Evolutionary conservation across 2,888 invertebrate species (phyloP).

Genomic region (Morpho deidamia): DNA sequence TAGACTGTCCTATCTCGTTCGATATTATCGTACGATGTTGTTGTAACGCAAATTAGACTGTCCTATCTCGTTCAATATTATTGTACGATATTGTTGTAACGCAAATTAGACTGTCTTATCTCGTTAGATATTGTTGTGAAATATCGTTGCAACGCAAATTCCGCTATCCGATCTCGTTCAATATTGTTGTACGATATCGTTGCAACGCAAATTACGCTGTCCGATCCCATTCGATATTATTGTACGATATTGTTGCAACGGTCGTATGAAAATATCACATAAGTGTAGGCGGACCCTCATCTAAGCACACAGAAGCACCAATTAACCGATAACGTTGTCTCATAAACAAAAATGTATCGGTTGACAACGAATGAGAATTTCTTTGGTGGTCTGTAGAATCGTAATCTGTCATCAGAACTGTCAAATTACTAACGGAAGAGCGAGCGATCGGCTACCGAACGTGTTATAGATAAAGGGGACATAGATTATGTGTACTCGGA

Average conservation of each 20-base stretch:
- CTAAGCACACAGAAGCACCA: constrained; percentile 50
- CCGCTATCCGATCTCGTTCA: too few relatives aligned
- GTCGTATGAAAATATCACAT: constrained; percentile 1
- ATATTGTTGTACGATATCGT: not conserved
- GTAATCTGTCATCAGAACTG: constrained; percentile 78
- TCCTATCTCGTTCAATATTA: too few relatives aligned
- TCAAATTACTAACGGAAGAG: constrained; percentile 78
- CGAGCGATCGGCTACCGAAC: constrained; percentile 77
- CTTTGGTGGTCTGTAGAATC: constrained; percentile 66
- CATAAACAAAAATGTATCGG: constrained; percentile 60
- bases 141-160: not conserved
- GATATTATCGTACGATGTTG: too few relatives aligned
- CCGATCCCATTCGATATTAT: too few relatives aligned
- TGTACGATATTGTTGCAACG: not conserved
- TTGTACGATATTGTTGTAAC: not conserved
- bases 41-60: too few relatives aligned
- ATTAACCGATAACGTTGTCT: constrained; percentile 58
- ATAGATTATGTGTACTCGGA: constrained; percentile 35
- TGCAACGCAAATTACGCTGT: too few relatives aligned
- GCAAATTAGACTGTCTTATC: too few relatives aligned
- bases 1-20: too few relatives aligned
- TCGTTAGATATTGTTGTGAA: too few relatives aligned
- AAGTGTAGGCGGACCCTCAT: constrained; percentile 24
- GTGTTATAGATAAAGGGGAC: constrained; percentile 68
- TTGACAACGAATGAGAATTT: constrained; percentile 57